A percentile compares a stretch with the other conserved stretches of the same genome.
Evolutionary conservation across 1,140 invertebrate species (phyloP).

Genomic region (Drosophila pruinosa): DNA sequence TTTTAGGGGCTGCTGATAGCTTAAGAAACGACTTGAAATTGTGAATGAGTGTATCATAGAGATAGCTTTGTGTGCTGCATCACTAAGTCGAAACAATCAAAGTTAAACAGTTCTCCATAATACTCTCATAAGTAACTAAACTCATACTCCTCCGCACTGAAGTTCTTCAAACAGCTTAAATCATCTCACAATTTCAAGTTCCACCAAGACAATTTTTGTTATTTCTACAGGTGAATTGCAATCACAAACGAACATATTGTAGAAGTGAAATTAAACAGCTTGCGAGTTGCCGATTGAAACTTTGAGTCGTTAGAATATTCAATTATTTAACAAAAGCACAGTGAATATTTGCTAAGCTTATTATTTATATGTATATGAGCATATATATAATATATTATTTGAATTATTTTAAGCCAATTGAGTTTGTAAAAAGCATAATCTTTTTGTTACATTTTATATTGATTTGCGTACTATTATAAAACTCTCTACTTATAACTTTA

Average conservation of each 20-base stretch:
- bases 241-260: background rate
- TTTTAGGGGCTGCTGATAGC: slow-evolving; percentile 50
- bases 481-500: background rate
- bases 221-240: slow-evolving; percentile 29
- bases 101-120: slow-evolving; percentile 40
- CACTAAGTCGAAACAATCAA: slow-evolving; percentile 56
- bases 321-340: background rate
- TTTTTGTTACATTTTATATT: too few species aligned
- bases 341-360: too few species aligned
- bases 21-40: slow-evolving; percentile 44
- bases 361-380: too few species aligned
- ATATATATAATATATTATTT: too few species aligned
- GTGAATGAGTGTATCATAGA: slow-evolving; percentile 52
- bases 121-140: slow-evolving; percentile 1
- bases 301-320: background rate
- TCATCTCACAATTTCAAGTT: slow-evolving; percentile 24
- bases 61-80: slow-evolving; percentile 53
- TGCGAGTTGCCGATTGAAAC: too few species aligned
- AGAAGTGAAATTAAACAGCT: slow-evolving; percentile 35
- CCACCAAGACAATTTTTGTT: slow-evolving; percentile 10
- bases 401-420: too few species aligned
- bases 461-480: too few species aligned
- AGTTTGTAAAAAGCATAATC: too few species aligned
- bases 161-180: slow-evolving; percentile 44
- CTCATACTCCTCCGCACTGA: background rate